Percentiles rank a stretch among this genome's conserved stretches.
Evolutionary conservation across 2,797 vertebrate species (phyloP).

Genomic region (Lepidocolaptes lacrymiger): DNA sequence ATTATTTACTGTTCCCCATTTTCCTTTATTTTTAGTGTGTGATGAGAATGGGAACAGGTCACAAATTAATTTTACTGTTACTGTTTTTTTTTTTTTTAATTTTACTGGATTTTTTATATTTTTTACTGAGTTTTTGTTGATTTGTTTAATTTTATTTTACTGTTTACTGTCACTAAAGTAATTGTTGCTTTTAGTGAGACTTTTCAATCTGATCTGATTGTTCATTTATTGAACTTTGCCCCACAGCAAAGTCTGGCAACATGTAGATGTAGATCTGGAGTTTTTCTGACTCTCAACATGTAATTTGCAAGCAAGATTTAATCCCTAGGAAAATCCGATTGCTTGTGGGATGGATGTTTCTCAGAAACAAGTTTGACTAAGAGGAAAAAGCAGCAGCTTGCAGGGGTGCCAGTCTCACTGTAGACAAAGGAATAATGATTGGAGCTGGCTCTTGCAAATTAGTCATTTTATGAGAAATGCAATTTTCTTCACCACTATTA

Average conservation of each 20-base stretch:
- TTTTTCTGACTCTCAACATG: neutral
- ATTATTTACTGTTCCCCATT: neutral
- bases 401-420: neutral
- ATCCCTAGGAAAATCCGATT: neutral
- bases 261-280: neutral
- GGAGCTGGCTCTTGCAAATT: neutral
- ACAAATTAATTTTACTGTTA: neutral
- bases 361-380: constrained; percentile 20
- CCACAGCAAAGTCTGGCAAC: neutral
- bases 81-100: too few relatives aligned
- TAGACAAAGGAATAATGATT: neutral
- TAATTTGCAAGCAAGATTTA: neutral
- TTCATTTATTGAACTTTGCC: neutral
- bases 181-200: neutral
- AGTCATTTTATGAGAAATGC: neutral
- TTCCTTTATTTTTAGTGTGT: neutral
- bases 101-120: too few relatives aligned
- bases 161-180: neutral
- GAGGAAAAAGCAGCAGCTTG: neutral
- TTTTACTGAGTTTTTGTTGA: too few relatives aligned
- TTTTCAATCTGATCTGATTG: neutral
- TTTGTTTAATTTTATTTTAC: too few relatives aligned
- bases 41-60: neutral
- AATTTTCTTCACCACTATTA: neutral
- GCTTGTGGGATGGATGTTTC: neutral